phyloP scores from a whole-genome alignment of 2,113 vertebrate species.

The Gallinago undulata region DNA sequence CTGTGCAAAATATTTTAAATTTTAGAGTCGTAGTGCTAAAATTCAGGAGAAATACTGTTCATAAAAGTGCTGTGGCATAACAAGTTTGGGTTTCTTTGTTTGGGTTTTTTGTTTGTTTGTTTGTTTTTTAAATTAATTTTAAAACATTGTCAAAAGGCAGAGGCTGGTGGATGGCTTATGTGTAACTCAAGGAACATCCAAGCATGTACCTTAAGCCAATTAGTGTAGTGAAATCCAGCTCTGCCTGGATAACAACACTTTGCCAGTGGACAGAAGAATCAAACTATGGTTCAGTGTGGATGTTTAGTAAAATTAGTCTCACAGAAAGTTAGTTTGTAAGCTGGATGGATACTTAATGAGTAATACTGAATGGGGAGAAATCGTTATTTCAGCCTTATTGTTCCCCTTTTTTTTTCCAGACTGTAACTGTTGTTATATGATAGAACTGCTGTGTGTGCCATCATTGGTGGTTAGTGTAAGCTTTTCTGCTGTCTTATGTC shows the following conservation, averaged over 20 bases:
- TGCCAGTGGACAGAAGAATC: not conserved
- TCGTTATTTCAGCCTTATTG: not conserved
- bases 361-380: not conserved
- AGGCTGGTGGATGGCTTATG: not conserved
- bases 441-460: not conserved
- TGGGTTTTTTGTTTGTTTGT: not conserved
- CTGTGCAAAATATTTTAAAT: not conserved
- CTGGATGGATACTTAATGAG: not conserved
- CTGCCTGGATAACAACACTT: not conserved
- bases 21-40: not conserved
- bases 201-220: no score
- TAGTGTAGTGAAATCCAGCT: not conserved
- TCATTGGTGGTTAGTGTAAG: not conserved
- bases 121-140: not conserved
- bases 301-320: not conserved
- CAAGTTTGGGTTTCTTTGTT: not conserved
- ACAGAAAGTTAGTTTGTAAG: not conserved
- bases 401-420: not conserved
- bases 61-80: not conserved
- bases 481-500: not conserved
- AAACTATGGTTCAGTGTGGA: not conserved
- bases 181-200: not conserved
- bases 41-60: not conserved
- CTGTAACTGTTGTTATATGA: not conserved
- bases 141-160: not conserved